Evolutionary conservation across 2,113 vertebrate species (phyloP).

Genomic region (Paradoxurus hermaphroditus): DNA sequence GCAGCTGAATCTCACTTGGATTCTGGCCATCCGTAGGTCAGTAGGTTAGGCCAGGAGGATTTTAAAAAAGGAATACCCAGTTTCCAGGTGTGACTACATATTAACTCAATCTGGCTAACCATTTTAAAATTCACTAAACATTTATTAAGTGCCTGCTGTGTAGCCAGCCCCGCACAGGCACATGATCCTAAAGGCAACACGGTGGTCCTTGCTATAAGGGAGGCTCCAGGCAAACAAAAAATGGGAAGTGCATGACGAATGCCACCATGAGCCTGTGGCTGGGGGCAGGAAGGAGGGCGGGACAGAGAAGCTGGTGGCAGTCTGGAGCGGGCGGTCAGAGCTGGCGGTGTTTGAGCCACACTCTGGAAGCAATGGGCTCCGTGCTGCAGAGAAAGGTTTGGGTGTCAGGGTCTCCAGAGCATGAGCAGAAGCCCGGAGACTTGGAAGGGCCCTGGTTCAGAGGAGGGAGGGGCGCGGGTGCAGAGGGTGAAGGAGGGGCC

Average conservation of each 20-base stretch:
- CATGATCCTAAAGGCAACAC: not conserved
- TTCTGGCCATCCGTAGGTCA: not conserved
- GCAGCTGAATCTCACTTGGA: not conserved
- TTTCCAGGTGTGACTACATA: not conserved
- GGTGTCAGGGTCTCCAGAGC: not conserved
- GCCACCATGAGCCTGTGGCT: accelerated
- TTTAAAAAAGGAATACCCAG: not conserved
- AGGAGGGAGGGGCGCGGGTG: not conserved
- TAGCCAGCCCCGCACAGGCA: not conserved
- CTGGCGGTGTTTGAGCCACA: not conserved
- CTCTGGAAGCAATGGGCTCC: not conserved
- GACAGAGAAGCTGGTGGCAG: not conserved
- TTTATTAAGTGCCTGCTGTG: not conserved
- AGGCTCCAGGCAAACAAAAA: not conserved
- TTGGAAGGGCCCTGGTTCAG: not conserved
- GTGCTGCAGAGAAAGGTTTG: not conserved
- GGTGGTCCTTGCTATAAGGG: not conserved
- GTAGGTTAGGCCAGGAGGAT: not conserved
- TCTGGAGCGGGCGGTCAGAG: not conserved
- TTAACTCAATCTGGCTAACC: not conserved
- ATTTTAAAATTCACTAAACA: not conserved
- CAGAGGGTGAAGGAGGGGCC: not conserved
- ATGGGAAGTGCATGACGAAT: not conserved
- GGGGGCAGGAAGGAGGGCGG: not conserved
- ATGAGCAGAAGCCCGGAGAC: not conserved